phyloP scores from a whole-genome alignment of 2,888 invertebrate species.

The Thera britannica region DNA sequence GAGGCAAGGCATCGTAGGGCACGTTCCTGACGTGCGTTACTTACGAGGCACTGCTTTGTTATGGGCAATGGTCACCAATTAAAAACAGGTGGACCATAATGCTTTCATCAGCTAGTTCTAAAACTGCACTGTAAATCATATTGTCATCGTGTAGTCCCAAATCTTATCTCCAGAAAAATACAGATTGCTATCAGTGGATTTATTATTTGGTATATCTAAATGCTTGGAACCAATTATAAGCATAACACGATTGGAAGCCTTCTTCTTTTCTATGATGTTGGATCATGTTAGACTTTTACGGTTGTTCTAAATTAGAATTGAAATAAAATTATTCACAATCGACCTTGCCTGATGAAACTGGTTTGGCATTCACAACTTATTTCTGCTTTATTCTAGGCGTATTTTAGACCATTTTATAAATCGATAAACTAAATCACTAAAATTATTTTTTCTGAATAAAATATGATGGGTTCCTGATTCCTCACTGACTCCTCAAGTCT shows the following conservation, averaged over 20 bases:
- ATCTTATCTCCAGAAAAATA: conserved; percentile 37
- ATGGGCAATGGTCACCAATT: too few relatives aligned
- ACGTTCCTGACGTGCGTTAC: too few relatives aligned
- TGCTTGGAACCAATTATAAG: background rate
- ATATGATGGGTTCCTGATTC: background rate
- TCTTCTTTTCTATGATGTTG: conserved; percentile 14
- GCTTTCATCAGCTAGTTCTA: too few relatives aligned
- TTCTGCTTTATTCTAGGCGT: conserved; percentile 57
- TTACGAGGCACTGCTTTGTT: too few relatives aligned
- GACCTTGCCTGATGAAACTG: conserved; percentile 75
- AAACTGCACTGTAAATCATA: background rate
- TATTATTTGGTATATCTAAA: background rate
- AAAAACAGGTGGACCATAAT: too few relatives aligned
- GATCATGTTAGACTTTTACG: conserved; percentile 39
- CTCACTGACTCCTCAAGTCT: background rate
- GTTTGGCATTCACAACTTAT: conserved; percentile 73
- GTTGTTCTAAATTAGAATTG: conserved; percentile 55
- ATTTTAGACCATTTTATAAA: conserved; percentile 44
- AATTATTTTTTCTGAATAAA: background rate
- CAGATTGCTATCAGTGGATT: background rate
- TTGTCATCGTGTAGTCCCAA: conserved; percentile 23
- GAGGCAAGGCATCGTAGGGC: too few relatives aligned
- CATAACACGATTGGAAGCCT: conserved; percentile 12
- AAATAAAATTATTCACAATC: conserved; percentile 63
- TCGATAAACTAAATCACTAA: conserved; percentile 2